Percentiles rank a stretch among this genome's conserved stretches.
Conservation (phyloP, 2,797 vertebrate species). For the Liparis tanakae region DNA sequence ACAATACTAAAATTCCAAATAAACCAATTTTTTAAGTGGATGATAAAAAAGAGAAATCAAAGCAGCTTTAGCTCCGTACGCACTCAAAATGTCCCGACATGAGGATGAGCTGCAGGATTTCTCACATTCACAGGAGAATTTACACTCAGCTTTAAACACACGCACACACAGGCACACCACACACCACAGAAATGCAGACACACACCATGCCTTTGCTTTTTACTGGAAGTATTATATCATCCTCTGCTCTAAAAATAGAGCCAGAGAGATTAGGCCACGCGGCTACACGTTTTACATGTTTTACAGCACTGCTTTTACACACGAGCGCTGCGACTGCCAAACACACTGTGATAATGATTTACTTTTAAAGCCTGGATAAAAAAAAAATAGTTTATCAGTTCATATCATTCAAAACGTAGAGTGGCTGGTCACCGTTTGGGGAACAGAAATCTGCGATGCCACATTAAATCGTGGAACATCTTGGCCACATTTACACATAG, state of each 20-base stretch:
- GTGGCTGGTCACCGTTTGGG: neutral
- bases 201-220: constrained; percentile 16
- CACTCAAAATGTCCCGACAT: constrained; percentile 31
- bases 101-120: constrained; percentile 56
- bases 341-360: neutral
- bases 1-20: neutral
- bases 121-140: constrained; percentile 47
- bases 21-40: constrained; percentile 1
- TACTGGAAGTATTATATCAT: constrained; percentile 61
- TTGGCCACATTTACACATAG: no score
- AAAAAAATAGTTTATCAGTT: neutral
- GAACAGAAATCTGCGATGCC: neutral
- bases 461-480: no score
- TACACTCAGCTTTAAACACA: constrained; percentile 30
- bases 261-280: constrained; percentile 60
- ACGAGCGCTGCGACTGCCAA: neutral
- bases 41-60: neutral
- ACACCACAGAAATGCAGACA: neutral
- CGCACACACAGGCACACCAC: neutral
- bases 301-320: constrained; percentile 8
- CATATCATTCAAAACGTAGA: neutral
- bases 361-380: neutral
- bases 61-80: constrained; percentile 17
- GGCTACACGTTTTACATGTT: constrained; percentile 51
- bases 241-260: constrained; percentile 68